phyloP scores from a whole-genome alignment of 2,888 invertebrate species.

The Homarus gammarus region DNA sequence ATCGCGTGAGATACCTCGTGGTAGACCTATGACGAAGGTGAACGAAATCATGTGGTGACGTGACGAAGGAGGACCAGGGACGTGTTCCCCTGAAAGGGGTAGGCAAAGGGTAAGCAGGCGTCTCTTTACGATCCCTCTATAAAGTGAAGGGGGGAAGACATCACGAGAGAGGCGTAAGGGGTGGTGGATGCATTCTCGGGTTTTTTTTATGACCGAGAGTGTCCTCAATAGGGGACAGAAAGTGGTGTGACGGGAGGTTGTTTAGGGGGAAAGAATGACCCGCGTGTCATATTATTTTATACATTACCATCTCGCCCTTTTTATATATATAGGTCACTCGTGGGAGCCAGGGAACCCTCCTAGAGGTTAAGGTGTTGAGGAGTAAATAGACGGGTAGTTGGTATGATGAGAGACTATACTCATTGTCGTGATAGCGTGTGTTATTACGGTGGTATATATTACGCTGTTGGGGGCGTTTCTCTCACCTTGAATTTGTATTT shows the following conservation, averaged over 20 bases:
- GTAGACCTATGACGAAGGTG: not conserved
- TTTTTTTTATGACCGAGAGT: slow-evolving; percentile 48
- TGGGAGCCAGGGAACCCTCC: no score
- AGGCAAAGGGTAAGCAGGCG: slow-evolving; percentile 67
- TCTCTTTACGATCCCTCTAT: slow-evolving; percentile 67
- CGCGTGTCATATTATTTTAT: not conserved
- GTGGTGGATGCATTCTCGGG: slow-evolving; percentile 37
- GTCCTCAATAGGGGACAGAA: not conserved
- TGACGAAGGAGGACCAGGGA: slow-evolving; percentile 3
- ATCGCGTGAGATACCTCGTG: not conserved
- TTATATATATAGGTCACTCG: slow-evolving; percentile 22
- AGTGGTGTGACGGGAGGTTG: slow-evolving; percentile 42
- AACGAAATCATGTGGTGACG: slow-evolving; percentile 28
- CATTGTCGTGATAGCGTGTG: no score
- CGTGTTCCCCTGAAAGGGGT: slow-evolving; percentile 50
- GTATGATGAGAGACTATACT: no score
- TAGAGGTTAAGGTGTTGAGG: no score
- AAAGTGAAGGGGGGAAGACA: slow-evolving; percentile 55
- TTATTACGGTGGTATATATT: no score
- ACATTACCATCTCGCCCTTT: no score
- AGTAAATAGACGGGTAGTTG: no score
- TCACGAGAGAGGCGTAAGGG: slow-evolving; percentile 41
- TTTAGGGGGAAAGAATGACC: not conserved
- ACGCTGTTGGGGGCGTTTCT: no score
- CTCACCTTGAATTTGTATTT: no score